These are phyloP conservation scores for Drosophila phalerata DNA, from an alignment of 2,888 invertebrate genomes.

Conservation along the genomic window DNA sequence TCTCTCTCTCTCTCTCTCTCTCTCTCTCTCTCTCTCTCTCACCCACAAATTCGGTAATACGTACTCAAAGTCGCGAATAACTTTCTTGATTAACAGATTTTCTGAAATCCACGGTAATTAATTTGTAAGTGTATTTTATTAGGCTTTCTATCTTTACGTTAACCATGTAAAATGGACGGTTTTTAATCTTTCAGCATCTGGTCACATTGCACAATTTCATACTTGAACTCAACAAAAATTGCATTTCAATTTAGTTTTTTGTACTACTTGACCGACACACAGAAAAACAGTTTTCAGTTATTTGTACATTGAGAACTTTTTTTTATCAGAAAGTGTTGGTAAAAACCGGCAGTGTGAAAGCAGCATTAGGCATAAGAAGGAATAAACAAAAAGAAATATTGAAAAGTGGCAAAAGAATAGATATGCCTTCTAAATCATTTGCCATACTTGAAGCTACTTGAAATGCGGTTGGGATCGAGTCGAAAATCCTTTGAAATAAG, in stretches of 20 bases:
- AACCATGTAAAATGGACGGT: too few species aligned
- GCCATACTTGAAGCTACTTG: not conserved
- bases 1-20: too few species aligned
- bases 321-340: not conserved
- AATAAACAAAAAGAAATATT: not conserved
- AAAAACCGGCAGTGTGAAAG: not conserved
- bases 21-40: too few species aligned
- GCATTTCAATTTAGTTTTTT: too few species aligned
- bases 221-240: too few species aligned
- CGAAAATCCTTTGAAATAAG: not conserved
- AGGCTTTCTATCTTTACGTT: not conserved
- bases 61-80: not conserved
- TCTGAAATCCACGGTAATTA: not conserved
- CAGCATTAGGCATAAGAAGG: not conserved
- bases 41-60: too few species aligned
- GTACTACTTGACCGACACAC: too few species aligned
- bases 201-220: too few species aligned
- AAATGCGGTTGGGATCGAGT: conserved; percentile 12
- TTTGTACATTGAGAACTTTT: too few species aligned
- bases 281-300: too few species aligned
- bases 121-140: not conserved
- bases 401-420: not conserved
- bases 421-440: conserved; percentile 4
- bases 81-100: not conserved
- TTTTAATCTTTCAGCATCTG: too few species aligned